phyloP scores from a whole-genome alignment of 2,113 vertebrate genomes.

The Sorex araneus region DNA sequence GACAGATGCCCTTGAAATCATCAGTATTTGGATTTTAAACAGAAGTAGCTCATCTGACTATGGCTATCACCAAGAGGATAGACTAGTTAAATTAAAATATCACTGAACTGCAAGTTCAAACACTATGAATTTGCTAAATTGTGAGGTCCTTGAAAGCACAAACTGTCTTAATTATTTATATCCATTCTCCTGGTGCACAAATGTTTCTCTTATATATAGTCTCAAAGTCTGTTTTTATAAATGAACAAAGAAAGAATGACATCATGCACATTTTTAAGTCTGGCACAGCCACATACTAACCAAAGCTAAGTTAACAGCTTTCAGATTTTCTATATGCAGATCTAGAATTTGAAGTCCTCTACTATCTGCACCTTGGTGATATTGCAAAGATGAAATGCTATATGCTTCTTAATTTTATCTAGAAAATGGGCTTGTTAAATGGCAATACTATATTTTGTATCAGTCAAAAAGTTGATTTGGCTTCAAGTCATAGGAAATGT shows the following conservation, averaged over 20 bases:
- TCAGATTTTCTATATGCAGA: not conserved
- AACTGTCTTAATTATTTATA: slow-evolving; percentile 57
- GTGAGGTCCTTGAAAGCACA: slow-evolving; percentile 41
- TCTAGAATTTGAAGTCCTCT: not conserved
- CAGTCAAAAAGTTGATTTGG: not conserved
- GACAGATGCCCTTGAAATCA: slow-evolving; percentile 54
- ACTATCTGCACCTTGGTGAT: not conserved
- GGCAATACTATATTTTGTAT: not conserved
- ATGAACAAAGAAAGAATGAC: not conserved
- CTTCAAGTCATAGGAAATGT: slow-evolving; percentile 30
- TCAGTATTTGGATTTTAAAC: slow-evolving; percentile 9
- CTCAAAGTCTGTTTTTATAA: slow-evolving; percentile 16
- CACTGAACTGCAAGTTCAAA: slow-evolving; percentile 51
- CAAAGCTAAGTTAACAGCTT: not conserved
- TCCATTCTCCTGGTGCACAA: slow-evolving; percentile 25
- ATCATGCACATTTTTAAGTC: not conserved
- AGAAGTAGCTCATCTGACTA: slow-evolving; percentile 29
- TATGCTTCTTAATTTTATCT: not conserved
- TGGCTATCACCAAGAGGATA: slow-evolving; percentile 35
- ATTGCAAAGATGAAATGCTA: slow-evolving; percentile 18
- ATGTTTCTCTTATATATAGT: slow-evolving; percentile 53
- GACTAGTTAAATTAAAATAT: slow-evolving; percentile 56
- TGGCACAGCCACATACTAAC: not conserved
- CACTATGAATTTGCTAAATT: slow-evolving; percentile 57
- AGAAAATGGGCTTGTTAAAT: not conserved